Evolutionary conservation across 53 echinoderm and acorn worm genomes (phyloP), one percentile per base, ranked within the genome.

Genomic region (Actinopyga echinites): DNA sequence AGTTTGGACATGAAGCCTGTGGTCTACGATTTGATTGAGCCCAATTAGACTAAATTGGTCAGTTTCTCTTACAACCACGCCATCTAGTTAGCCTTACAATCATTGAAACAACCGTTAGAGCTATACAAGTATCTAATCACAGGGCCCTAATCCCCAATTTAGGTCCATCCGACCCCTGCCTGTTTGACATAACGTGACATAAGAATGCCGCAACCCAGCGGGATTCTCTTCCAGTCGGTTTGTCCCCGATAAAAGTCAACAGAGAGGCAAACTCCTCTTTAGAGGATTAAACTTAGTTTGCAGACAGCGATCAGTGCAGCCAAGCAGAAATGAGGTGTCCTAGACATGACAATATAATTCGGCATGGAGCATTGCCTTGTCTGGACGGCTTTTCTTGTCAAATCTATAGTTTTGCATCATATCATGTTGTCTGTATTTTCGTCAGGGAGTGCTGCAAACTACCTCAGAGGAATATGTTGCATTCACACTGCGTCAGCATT

Each of bases 31-130:
- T 38, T 68, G 68, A 68, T 68, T 68, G 68, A 68, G 40, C 34
- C 68, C 68, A 68, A 68, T 68, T 68, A 68, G 68, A n/a, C 34
- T 35, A 68, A 68, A 68, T 68, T 68, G 68, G 68, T 68, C 68
- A 68, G 68, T 35, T 68, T 68, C 68, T 38, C 37, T 30, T 68
- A 68, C 68, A 68, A 36, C 68, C 68, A n/a, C 20, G 68, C 4
- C 68, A 68, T 22, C 68, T 68, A 68, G 68, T 68, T 68, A 68
- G 68, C 68, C 68, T 68, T 30, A 68, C 35, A 68, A 68, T 68
- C 68, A 68, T 34, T 31, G 68, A 34, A 68, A 38, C 68, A 68
- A 34, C 68, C 68, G 35, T 38, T 38, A 68, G 22, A 30, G 34
- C 68, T 34, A 68, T 68, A 68, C 31, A 68, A 33, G 32, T n/a